Conservation (phyloP, 2,797 vertebrate species). For the Protosalanx chinensis region DNA sequence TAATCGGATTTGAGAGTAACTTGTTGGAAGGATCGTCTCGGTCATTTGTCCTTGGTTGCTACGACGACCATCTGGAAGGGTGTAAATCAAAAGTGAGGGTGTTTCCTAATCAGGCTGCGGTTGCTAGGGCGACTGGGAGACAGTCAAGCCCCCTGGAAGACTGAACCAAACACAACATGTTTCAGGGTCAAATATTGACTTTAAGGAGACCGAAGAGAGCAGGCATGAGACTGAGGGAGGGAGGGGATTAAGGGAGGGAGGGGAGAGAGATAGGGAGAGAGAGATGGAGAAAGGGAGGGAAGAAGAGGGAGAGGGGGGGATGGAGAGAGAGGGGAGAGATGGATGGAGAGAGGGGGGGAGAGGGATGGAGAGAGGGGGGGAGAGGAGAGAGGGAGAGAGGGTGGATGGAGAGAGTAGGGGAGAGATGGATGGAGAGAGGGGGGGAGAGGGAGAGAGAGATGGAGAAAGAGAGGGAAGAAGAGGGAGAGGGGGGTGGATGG, state of each 20-base stretch:
- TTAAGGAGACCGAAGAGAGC: slow-evolving; percentile 46
- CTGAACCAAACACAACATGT: slow-evolving; percentile 45
- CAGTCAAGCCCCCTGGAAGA: slow-evolving; percentile 44
- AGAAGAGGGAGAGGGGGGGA: background rate
- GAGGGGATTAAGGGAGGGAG: background rate
- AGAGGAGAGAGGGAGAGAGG: background rate
- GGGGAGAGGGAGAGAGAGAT: background rate
- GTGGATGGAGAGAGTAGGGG: background rate
- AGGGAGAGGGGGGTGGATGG: background rate
- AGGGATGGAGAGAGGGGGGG: no score
- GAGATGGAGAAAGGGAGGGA: background rate
- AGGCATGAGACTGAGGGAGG: slow-evolving; percentile 22
- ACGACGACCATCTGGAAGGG: slow-evolving; percentile 57
- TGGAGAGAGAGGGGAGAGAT: background rate
- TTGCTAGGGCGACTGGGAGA: slow-evolving; percentile 29
- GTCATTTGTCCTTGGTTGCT: background rate
- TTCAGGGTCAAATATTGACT: slow-evolving; percentile 50
- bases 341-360: background rate
- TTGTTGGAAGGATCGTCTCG: no score
- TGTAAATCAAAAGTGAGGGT: slow-evolving; percentile 57
- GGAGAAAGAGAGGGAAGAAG: background rate
- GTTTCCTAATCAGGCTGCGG: slow-evolving; percentile 56
- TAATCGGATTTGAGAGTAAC: no score
- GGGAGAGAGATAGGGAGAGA: slow-evolving; percentile 23
- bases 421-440: background rate